A percentile compares a stretch with the other conserved stretches of the same genome.
Conservation (phyloP, 2,113 vertebrate genomes). For the Corythaeola cristata region DNA sequence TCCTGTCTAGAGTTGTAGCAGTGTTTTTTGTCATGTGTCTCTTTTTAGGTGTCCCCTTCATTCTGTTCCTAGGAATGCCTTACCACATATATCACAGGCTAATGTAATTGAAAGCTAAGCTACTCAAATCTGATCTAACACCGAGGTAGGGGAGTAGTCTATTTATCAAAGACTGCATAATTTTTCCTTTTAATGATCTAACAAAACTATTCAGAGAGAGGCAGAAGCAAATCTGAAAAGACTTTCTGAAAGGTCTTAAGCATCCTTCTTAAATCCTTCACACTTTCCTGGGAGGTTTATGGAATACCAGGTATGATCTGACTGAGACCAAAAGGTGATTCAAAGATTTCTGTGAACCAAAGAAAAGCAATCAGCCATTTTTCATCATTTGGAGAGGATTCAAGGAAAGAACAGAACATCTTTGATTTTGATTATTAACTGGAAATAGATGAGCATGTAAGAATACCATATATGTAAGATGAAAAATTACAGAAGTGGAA, state of each 20-base stretch:
- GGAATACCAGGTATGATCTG: background rate
- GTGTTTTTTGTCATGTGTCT: background rate
- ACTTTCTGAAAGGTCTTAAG: background rate
- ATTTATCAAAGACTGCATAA: conserved; percentile 3
- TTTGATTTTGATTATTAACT: conserved; percentile 23
- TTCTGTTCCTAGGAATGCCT: conserved; percentile 5
- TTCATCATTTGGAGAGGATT: background rate
- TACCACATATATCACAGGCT: background rate
- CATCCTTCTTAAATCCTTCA: background rate
- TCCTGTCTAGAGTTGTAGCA: background rate
- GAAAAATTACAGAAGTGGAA: background rate
- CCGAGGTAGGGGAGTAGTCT: background rate
- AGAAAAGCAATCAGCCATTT: background rate
- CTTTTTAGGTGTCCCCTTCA: background rate
- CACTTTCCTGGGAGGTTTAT: background rate
- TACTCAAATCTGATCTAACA: background rate
- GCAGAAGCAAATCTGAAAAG: background rate
- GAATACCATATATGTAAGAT: background rate
- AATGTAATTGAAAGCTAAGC: conserved; percentile 2
- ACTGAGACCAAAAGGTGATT: conserved; percentile 12
- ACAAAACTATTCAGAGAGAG: background rate
- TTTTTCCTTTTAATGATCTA: background rate
- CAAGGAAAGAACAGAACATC: background rate
- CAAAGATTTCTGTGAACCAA: background rate
- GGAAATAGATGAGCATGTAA: background rate